Percentiles rank a stretch among this genome's conserved stretches.
Evolutionary conservation across 2,797 vertebrate species (phyloP).

Genomic region (Notolepis coatsorum): DNA sequence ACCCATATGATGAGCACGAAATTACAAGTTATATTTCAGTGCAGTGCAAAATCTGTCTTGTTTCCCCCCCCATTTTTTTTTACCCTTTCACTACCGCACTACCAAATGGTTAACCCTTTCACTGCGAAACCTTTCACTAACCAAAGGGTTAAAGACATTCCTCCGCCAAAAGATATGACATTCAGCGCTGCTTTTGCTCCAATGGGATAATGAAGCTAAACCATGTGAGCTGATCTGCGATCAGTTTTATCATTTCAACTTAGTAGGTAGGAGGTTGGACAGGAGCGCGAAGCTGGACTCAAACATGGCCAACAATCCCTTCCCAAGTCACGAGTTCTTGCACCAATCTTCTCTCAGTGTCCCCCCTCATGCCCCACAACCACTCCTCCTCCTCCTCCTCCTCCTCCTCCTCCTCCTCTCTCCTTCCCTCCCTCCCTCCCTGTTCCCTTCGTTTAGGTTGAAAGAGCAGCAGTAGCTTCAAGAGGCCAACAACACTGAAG

Average conservation of each 20-base stretch:
- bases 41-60: conserved; percentile 76
- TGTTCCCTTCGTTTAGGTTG: not conserved
- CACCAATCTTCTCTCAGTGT: not conserved
- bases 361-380: conserved; percentile 3
- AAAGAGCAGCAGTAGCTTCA: conserved; percentile 2
- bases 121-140: no score
- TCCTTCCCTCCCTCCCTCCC: conserved; percentile 6
- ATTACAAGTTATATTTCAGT: conserved; percentile 59
- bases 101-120: no score
- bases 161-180: conserved; percentile 70
- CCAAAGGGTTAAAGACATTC: no score
- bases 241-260: not conserved
- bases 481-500: conserved; percentile 16
- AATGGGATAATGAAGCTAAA: conserved; percentile 16
- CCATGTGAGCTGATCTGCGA: not conserved
- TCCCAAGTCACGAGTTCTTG: no score
- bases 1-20: conserved; percentile 58
- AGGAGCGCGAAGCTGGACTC: not conserved
- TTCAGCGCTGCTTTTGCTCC: conserved; percentile 62
- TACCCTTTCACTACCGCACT: no score
- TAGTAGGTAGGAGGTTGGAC: no score
- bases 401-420: not conserved
- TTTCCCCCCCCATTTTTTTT: conserved; percentile 26
- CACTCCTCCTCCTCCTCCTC: conserved; percentile 4
- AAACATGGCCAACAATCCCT: conserved; percentile 29